phyloP scores from a whole-genome alignment of 2,888 invertebrate species.

The Drosophila ezoana region DNA sequence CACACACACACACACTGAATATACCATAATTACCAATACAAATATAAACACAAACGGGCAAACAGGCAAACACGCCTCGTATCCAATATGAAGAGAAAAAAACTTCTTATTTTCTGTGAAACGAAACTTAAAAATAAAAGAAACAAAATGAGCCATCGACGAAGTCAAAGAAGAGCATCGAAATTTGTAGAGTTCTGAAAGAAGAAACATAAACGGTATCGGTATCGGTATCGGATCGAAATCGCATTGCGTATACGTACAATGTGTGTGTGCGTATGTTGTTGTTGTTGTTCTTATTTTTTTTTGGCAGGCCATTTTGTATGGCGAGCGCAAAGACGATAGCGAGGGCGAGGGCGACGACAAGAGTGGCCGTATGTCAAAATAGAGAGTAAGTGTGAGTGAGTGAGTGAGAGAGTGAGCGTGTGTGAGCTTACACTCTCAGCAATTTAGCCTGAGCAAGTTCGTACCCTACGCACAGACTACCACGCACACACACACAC shows the following conservation, averaged over 20 bases:
- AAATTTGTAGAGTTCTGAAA: constrained; percentile 20
- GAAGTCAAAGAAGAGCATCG: constrained; percentile 20
- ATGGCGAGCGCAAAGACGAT: constrained; percentile 6
- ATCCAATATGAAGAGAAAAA: constrained; percentile 14
- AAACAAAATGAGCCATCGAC: constrained; percentile 12
- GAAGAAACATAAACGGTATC: constrained; percentile 8
- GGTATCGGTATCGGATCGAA: constrained; percentile 44
- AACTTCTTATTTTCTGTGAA: constrained; percentile 4
- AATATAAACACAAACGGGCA: constrained; percentile 40
- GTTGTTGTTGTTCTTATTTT: background rate
- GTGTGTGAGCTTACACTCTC: constrained; percentile 25
- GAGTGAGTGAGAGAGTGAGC: constrained; percentile 7
- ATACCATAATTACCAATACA: constrained; percentile 57
- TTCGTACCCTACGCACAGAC: constrained; percentile 22
- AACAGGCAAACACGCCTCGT: constrained; percentile 36
- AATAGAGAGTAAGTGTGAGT: constrained; percentile 11
- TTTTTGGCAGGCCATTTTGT: constrained; percentile 54
- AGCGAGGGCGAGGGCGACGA: constrained; percentile 12
- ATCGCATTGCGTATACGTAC: constrained; percentile 55
- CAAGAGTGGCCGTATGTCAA: constrained; percentile 46
- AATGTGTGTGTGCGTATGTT: background rate
- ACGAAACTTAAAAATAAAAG: constrained; percentile 10
- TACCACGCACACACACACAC: constrained; percentile 4
- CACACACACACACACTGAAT: constrained; percentile 26
- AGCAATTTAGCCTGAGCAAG: constrained; percentile 8